Evolutionary conservation across 92 coral and sea anemone species (phyloP).

Genomic region (Epizoanthus rinbou): DNA sequence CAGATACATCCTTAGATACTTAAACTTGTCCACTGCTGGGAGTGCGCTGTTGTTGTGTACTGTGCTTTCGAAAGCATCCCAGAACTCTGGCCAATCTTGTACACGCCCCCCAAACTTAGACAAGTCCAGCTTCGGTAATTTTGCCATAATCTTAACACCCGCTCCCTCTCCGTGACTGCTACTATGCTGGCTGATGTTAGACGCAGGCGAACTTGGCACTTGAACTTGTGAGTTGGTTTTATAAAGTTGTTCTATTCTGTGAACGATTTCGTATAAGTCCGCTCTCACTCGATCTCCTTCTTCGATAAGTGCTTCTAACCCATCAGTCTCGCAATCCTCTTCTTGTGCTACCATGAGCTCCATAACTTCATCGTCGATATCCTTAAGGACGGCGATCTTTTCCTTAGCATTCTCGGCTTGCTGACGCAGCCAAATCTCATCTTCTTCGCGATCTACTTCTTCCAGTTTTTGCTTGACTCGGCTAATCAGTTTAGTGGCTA

Average conservation of each 20-base stretch:
- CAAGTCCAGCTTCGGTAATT: constrained; percentile 40
- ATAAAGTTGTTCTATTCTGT: too few relatives aligned
- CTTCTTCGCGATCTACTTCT: constrained; percentile 11
- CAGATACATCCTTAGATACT: constrained; percentile 4
- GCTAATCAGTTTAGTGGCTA: not conserved
- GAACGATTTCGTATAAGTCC: constrained; percentile 12
- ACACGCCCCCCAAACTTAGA: constrained; percentile 47
- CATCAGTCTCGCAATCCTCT: not conserved
- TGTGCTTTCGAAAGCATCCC: constrained; percentile 62
- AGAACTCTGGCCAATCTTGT: constrained; percentile 59
- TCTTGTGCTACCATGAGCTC: constrained; percentile 1
- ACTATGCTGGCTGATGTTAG: too few relatives aligned
- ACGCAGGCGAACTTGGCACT: too few relatives aligned
- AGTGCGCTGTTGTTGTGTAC: constrained; percentile 28
- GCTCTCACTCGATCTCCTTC: constrained; percentile 9
- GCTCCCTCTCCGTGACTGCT: too few relatives aligned
- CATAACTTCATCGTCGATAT: constrained; percentile 8
- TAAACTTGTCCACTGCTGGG: constrained; percentile 31
- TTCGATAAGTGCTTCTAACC: not conserved
- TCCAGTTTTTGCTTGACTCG: not conserved
- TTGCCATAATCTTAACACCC: too few relatives aligned
- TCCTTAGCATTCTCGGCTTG: constrained; percentile 4
- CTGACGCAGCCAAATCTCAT: constrained; percentile 8
- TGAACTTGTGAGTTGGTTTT: too few relatives aligned
- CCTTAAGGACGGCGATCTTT: constrained; percentile 4